Percentiles rank a stretch among this genome's conserved stretches.
phyloP scores from a whole-genome alignment of 2,888 invertebrate species.

The Gnatocerus cornutus region DNA sequence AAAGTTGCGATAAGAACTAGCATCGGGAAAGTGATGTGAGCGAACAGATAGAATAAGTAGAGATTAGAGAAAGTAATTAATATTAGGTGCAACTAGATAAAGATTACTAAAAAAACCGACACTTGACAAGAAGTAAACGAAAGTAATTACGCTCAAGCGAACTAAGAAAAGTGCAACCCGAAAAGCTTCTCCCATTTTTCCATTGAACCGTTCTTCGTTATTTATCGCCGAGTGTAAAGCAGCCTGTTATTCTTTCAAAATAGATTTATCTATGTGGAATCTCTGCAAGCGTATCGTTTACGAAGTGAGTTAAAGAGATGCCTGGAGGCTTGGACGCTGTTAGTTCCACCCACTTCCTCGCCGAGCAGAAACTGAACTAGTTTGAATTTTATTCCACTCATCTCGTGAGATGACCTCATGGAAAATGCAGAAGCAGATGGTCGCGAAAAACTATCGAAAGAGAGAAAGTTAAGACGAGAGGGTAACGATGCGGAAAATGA shows the following conservation, averaged over 20 bases:
- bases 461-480: background rate
- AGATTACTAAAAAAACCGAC: no score
- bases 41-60: no score
- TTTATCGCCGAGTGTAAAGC: conserved; percentile 42
- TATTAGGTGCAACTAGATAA: no score
- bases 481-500: conserved; percentile 1
- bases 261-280: conserved; percentile 54
- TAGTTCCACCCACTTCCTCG: conserved; percentile 65
- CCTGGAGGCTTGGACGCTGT: conserved; percentile 60
- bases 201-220: conserved; percentile 27
- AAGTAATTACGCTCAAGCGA: no score
- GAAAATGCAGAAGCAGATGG: conserved; percentile 43
- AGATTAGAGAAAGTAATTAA: no score
- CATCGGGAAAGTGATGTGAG: no score
- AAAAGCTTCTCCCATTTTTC: background rate
- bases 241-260: conserved; percentile 25
- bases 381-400: conserved; percentile 55
- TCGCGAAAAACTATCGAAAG: conserved; percentile 1
- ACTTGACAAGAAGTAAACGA: no score
- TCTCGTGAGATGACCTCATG: conserved; percentile 54
- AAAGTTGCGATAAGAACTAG: no score
- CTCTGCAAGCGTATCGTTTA: conserved; percentile 58
- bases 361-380: conserved; percentile 57
- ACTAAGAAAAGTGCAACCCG: background rate
- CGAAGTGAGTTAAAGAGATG: conserved; percentile 57